A percentile compares a stretch with the other conserved stretches of the same genome.
These are phyloP conservation scores for Agrilus mali DNA, from an alignment of 2,888 invertebrate genomes.

Conservation along the genomic window DNA sequence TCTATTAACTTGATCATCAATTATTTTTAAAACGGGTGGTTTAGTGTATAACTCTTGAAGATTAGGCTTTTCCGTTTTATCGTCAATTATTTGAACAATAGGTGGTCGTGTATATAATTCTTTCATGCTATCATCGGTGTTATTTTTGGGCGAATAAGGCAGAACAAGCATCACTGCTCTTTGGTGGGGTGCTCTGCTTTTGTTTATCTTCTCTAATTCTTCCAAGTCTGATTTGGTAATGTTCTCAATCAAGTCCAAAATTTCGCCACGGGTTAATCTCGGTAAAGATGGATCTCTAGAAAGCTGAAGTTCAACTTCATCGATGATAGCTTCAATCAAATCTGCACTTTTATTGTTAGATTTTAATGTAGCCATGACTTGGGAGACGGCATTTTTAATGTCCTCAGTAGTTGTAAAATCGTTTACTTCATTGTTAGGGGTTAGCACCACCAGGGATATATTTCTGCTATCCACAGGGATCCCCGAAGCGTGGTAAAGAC, in stretches of 20 bases:
- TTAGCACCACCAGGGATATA: no score
- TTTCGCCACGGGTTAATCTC: slow-evolving; percentile 49
- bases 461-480: no score
- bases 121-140: slow-evolving; percentile 38
- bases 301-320: slow-evolving; percentile 53
- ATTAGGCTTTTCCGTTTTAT: slow-evolving; percentile 24
- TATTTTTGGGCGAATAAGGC: slow-evolving; percentile 47
- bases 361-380: no score
- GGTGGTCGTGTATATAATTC: slow-evolving; percentile 56
- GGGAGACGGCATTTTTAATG: no score
- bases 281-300: slow-evolving; percentile 49
- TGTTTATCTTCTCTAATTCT: slow-evolving; percentile 18
- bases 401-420: no score
- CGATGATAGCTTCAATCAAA: slow-evolving; percentile 45
- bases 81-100: slow-evolving; percentile 42
- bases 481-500: no score
- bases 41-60: slow-evolving; percentile 54
- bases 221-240: slow-evolving; percentile 42
- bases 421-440: no score
- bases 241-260: slow-evolving; percentile 52
- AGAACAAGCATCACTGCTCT: slow-evolving; percentile 52
- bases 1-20: slow-evolving; percentile 26
- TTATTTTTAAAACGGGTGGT: slow-evolving; percentile 48
- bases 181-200: slow-evolving; percentile 31
- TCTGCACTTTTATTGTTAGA: no score